These are phyloP conservation scores for Nycticryphes semicollaris DNA, from an alignment of 2,113 vertebrate genomes.

Conservation along the genomic window DNA sequence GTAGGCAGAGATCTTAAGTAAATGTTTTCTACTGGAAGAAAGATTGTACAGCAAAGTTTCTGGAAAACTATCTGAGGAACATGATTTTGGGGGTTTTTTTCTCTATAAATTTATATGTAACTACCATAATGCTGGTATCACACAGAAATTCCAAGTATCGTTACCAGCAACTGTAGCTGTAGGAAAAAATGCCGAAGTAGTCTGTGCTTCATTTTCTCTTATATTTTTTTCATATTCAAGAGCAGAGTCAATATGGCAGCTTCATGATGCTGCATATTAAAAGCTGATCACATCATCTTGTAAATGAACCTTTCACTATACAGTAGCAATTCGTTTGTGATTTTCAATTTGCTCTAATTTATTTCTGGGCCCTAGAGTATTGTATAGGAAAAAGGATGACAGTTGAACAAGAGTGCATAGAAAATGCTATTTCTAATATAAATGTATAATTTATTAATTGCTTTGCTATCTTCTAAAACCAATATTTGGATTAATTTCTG, in stretches of 20 bases:
- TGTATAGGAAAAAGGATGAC: neutral
- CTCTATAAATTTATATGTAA: neutral
- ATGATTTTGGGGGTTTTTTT: neutral
- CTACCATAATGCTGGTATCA: neutral
- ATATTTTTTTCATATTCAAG: constrained; percentile 39
- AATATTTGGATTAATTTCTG: constrained; percentile 40
- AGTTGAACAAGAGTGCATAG: neutral
- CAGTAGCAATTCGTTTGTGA: constrained; percentile 25
- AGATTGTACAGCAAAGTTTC: neutral
- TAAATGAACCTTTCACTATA: constrained; percentile 34
- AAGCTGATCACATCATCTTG: constrained; percentile 41
- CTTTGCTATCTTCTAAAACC: constrained; percentile 16
- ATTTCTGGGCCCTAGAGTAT: constrained; percentile 21
- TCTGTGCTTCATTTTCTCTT: neutral
- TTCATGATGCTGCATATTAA: constrained; percentile 56
- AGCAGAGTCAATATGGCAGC: constrained; percentile 51
- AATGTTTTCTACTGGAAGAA: neutral
- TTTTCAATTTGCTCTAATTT: constrained; percentile 57
- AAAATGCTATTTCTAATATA: constrained; percentile 22
- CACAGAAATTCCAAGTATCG: neutral
- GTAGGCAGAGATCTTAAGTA: neutral
- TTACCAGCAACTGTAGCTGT: neutral
- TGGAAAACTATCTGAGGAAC: neutral
- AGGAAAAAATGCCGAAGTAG: neutral
- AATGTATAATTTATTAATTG: constrained; percentile 54